Conservation (phyloP, 2,797 vertebrate species). For the Phalloptychus januarius region DNA sequence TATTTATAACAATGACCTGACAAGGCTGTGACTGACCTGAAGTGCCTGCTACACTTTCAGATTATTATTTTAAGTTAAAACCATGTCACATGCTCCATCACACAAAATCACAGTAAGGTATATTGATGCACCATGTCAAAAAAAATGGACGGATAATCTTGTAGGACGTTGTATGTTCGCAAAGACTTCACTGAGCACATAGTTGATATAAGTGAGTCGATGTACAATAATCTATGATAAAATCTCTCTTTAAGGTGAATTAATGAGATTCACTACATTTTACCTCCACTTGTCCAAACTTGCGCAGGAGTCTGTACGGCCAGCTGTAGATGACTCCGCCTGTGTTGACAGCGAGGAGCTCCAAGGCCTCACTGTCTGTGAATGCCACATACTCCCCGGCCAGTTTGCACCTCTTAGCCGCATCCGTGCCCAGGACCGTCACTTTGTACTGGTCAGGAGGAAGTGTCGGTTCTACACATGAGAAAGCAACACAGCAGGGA, state of each 20-base stretch:
- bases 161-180: background rate
- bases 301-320: conserved; percentile 87
- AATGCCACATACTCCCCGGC: conserved; percentile 84
- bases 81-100: background rate
- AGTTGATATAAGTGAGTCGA: background rate
- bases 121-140: background rate
- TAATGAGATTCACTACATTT: conserved; percentile 1
- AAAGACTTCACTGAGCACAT: background rate
- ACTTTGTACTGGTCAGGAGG: conserved; percentile 81
- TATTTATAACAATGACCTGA: too few relatives aligned
- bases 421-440: conserved; percentile 79
- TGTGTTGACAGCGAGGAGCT: conserved; percentile 69
- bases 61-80: background rate
- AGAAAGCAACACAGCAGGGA: background rate
- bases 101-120: background rate
- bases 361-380: conserved; percentile 73
- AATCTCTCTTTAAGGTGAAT: background rate
- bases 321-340: conserved; percentile 78
- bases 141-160: background rate
- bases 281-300: conserved; percentile 90
- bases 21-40: too few relatives aligned
- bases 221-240: background rate
- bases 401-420: conserved; percentile 82
- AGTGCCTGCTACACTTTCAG: background rate
- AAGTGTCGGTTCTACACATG: conserved; percentile 23